Percentiles rank a stretch among this genome's conserved stretches.
Evolutionary conservation across 2,888 invertebrate genomes (phyloP).

Genomic region (Alviniconcha strummeri): DNA sequence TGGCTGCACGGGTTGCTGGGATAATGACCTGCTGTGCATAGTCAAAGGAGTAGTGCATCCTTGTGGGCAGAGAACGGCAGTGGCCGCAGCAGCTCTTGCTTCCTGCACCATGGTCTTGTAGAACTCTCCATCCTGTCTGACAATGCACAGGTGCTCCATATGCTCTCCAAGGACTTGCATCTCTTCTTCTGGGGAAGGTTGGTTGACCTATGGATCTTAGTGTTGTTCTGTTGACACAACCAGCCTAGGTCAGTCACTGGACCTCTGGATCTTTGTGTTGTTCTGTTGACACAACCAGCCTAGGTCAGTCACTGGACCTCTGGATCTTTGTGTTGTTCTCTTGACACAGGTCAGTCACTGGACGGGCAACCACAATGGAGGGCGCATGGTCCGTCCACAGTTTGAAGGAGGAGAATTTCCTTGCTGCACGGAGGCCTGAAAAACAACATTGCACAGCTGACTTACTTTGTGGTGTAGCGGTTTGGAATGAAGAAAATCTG

Average conservation of each 20-base stretch:
- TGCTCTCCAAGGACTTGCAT: not conserved
- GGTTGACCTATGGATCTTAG: conserved; percentile 3
- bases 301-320: not conserved
- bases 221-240: conserved; percentile 39
- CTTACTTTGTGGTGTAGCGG: no score
- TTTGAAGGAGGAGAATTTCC: not conserved
- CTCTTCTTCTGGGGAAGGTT: conserved; percentile 32
- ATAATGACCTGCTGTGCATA: conserved; percentile 49
- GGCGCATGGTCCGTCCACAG: conserved; percentile 23
- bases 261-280: conserved; percentile 11
- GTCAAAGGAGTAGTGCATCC: conserved; percentile 44
- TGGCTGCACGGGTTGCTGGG: conserved; percentile 49
- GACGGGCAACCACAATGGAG: conserved; percentile 28
- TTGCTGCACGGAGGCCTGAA: not conserved
- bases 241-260: conserved; percentile 7
- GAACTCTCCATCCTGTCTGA: not conserved
- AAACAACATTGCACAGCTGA: not conserved
- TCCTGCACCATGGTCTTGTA: conserved; percentile 10
- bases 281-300: conserved; percentile 40
- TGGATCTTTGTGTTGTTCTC: conserved; percentile 30
- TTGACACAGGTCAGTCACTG: conserved; percentile 42
- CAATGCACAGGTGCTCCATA: not conserved
- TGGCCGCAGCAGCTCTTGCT: not conserved
- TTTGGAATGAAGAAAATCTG: no score
- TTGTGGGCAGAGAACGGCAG: not conserved